Percentiles rank a stretch among this genome's conserved stretches.
These are phyloP conservation scores for Periphyllus acericola DNA, from an alignment of 2,888 invertebrate genomes.

Conservation along the genomic window DNA sequence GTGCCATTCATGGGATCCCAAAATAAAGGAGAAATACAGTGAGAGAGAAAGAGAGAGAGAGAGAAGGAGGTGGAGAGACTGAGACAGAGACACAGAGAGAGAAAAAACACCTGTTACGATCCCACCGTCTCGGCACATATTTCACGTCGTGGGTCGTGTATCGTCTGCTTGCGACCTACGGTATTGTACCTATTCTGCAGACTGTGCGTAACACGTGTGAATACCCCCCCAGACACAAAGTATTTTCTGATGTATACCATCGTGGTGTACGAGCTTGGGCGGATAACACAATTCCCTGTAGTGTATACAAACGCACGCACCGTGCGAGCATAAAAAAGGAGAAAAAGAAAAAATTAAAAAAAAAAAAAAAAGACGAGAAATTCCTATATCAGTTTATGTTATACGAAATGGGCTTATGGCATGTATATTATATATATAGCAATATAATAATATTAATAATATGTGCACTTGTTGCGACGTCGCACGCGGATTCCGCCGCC, in stretches of 20 bases:
- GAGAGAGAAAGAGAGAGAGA: background rate
- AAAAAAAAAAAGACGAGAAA: constrained; percentile 40
- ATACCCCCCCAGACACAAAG: constrained; percentile 53
- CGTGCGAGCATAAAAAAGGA: constrained; percentile 31
- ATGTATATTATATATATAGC: background rate
- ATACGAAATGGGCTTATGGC: background rate
- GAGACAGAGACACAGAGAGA: background rate
- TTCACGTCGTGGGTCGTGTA: constrained; percentile 55
- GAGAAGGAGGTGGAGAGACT: background rate
- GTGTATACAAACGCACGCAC: constrained; percentile 17
- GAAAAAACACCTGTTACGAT: constrained; percentile 56
- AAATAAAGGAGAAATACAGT: constrained; percentile 21
- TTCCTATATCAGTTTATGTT: constrained; percentile 40
- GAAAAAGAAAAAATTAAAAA: background rate
- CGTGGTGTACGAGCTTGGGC: constrained; percentile 45
- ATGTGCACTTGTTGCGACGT: constrained; percentile 45
- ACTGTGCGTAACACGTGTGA: constrained; percentile 60
- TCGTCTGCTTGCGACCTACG: constrained; percentile 52
- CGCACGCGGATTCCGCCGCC: background rate
- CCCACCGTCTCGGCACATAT: constrained; percentile 57
- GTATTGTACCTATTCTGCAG: constrained; percentile 54
- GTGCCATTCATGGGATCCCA: constrained; percentile 56
- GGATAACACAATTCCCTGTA: constrained; percentile 41
- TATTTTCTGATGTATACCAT: constrained; percentile 28
- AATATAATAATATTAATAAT: background rate